Evolutionary conservation across 2,888 invertebrate species (phyloP), one percentile per base, ranked within the genome.

Genomic region (Trissolcus japonicus): DNA sequence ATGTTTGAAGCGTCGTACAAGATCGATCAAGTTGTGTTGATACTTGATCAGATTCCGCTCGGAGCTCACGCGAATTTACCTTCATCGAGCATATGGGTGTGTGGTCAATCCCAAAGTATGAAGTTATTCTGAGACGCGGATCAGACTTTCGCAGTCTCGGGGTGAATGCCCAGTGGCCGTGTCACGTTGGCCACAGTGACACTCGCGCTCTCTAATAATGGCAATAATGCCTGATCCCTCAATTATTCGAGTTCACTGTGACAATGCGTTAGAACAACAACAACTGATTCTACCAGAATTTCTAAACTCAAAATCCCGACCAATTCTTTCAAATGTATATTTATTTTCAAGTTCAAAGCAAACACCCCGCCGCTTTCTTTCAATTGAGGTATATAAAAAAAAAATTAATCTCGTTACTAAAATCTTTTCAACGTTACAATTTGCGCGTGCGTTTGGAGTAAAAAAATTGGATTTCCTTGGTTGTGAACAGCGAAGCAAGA

Each of bases 121-220:
- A 40, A 75, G 76, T 76, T 76, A 76, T 76, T 76, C 76, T 76
- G 69, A 76, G 76, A 75, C 62, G 40, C 61, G 53, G 63, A 68
- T 75, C 69, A 76, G 65, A 75, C 62, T 68, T 74, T 75, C 65
- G 75, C 68, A 48, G 50, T 48, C 54, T 63, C 19, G 76, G 66
- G 76, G 76, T 76, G 76, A 76, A 76, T 71, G 76, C 66, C 68
- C 76, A 69, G 69, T 65, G 54, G 69, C 40, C 68, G 59, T 60
- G 65, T 65, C 53, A 57, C 50, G 40, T 48, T 56, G 48, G 29
- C 56, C 46, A 19, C 19, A 40, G 46, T 51, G 59, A 50, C 57
- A 51, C 35, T 50, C 35, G 51, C 56, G 25, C 68, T 63, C 68
- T 63, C 63, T 62, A 63, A 68, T 75, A 68, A 68, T 66, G 56